Conservation (phyloP, 2,797 vertebrate genomes). For the Esox lucius region DNA sequence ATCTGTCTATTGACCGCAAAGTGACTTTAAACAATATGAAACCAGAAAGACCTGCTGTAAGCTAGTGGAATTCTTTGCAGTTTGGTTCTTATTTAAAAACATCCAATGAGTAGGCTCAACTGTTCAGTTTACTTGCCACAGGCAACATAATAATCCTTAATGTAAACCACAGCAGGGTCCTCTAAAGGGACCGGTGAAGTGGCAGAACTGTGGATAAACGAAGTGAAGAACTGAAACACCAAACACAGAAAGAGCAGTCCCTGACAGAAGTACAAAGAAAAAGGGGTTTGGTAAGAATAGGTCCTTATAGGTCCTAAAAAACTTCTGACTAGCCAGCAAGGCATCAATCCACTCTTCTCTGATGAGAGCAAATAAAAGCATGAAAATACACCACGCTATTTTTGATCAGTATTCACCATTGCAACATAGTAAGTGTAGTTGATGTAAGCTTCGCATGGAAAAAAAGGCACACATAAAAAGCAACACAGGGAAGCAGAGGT, state of each 20-base stretch:
- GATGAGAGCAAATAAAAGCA: background rate
- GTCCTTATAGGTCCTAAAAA: background rate
- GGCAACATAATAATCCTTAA: background rate
- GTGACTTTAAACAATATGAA: background rate
- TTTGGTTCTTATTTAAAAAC: background rate
- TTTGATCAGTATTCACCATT: background rate
- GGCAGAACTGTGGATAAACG: background rate
- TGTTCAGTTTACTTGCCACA: background rate
- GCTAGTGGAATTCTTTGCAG: background rate
- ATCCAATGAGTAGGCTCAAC: background rate
- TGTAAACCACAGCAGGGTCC: background rate
- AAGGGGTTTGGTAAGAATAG: background rate
- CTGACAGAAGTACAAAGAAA: background rate
- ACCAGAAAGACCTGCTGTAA: background rate
- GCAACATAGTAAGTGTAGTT: background rate
- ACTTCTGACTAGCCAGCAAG: background rate
- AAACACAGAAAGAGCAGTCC: background rate
- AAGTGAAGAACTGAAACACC: background rate
- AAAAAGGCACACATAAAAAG: background rate
- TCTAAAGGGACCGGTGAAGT: background rate
- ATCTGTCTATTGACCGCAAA: too few species aligned
- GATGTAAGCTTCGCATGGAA: background rate
- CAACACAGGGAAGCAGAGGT: background rate
- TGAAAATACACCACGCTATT: background rate
- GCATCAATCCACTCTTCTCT: background rate